Base-by-base conservation (phyloP, 2,888 invertebrate species). In the Phoenoteleia sp. region DNA sequence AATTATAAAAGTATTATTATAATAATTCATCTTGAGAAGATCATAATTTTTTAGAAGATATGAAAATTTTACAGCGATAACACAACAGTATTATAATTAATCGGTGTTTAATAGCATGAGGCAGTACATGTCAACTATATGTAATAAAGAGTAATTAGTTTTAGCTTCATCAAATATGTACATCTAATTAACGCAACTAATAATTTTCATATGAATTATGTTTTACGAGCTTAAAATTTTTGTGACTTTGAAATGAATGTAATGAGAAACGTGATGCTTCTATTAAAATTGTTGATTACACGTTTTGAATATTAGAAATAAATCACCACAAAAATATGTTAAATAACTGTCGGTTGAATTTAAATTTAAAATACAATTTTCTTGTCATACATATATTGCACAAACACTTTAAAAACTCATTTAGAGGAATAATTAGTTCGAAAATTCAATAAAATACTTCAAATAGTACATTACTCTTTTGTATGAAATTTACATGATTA, bases 91-190 rank as follows among this genome's bases (percentile, higher is more conserved):
- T 2, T 52, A 39, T 33, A 62, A 36, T 74, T 72, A 74, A 74
- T 62, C 23, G 72, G 27, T 17, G 21, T 74, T 74, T 74, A 72
- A 60, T 74, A 49, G 36, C 72, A 62, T 19, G 39, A 74, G 52
- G 17, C 36, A 45, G 71, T 45, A 27, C 56, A 58, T 72, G 72
- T 71, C 54, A 62, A 74, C 62, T 39, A n/a, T 19, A 62, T 52
- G 60, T 76, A 76, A 76, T 76, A 76, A 76, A 76, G 56, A 54
- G 56, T 54, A 76, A 76, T 76, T 76, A 66, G 52, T 66, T 62
- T 56, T 25, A 29, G 56, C 66, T 66, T 56, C 66, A 66, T 66
- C 56, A 75, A 75, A 47, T 33, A 76, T 76, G 75, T 45, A 56
- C 75, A 56, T 76, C 56, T 76, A 66, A 66, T 66, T 76, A 76